phyloP scores from a whole-genome alignment of 1,140 invertebrate genomes.

The Brachionus manjavacas region DNA sequence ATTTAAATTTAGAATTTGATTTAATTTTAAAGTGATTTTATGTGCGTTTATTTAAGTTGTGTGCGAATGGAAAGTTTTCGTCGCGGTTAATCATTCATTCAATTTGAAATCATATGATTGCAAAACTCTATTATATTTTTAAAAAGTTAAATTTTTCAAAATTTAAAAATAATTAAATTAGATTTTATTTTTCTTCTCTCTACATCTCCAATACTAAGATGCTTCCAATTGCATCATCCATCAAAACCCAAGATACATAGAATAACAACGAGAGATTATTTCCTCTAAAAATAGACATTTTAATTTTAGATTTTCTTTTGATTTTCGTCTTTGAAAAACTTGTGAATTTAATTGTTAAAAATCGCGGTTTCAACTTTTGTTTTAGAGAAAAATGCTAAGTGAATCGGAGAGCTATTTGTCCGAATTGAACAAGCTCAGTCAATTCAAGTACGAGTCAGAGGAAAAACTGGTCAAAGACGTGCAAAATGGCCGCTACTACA shows the following conservation, averaged over 20 bases:
- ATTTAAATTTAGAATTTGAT: not conserved
- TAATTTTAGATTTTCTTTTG: not conserved
- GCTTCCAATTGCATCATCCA: not conserved
- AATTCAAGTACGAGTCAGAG: constrained; percentile 30
- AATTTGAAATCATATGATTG: constrained; percentile 32
- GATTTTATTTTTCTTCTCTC: not conserved
- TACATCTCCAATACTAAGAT: not conserved
- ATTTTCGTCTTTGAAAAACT: not conserved
- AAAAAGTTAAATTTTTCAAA: not conserved
- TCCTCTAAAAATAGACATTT: constrained; percentile 3
- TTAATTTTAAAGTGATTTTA: not conserved
- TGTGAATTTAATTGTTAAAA: not conserved
- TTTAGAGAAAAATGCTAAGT: constrained; percentile 3
- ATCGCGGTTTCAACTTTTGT: not conserved
- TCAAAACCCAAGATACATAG: not conserved
- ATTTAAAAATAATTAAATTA: constrained; percentile 26
- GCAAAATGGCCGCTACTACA: not conserved
- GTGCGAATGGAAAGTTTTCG: constrained; percentile 2
- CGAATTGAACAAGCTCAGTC: not conserved
- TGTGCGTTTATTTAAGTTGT: not conserved
- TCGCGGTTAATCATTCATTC: constrained; percentile 40
- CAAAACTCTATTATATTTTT: constrained; percentile 1
- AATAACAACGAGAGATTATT: not conserved
- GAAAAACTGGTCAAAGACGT: constrained; percentile 9
- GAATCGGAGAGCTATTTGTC: constrained; percentile 3